Percentiles rank a stretch among this genome's conserved stretches.
These are phyloP conservation scores for Ahaetulla prasina DNA, from an alignment of 2,113 vertebrate genomes.

Conservation along the genomic window DNA sequence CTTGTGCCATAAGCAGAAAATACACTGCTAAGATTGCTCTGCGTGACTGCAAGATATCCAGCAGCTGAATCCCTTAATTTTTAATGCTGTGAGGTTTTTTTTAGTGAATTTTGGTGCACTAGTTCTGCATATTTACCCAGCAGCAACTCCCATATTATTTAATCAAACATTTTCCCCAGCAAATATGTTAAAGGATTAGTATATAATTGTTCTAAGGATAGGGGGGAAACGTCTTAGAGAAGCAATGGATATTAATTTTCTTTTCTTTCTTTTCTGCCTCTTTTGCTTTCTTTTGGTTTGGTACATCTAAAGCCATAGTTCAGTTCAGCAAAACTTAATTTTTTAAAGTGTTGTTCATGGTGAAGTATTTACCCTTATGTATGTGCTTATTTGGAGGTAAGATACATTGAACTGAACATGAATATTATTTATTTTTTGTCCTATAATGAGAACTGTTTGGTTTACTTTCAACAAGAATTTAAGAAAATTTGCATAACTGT, in stretches of 20 bases:
- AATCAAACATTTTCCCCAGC: not conserved
- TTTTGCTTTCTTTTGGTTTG: not conserved
- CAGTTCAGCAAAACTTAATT: not conserved
- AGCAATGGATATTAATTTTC: not conserved
- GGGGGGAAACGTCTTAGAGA: not conserved
- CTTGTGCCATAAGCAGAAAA: not conserved
- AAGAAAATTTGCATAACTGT: not conserved
- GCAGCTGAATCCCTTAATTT: rapidly evolving
- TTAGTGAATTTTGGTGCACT: not conserved
- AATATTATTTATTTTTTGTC: not conserved
- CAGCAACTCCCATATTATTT: not conserved
- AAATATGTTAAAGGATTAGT: not conserved
- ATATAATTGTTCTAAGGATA: not conserved
- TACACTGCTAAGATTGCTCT: not conserved
- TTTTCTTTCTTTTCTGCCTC: not conserved
- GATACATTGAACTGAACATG: not conserved
- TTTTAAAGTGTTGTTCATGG: not conserved
- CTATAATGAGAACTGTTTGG: not conserved
- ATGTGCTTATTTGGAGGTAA: not conserved
- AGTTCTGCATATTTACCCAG: not conserved
- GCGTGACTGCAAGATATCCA: too few relatives aligned
- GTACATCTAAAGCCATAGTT: not conserved
- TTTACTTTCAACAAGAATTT: not conserved
- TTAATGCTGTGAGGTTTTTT: not conserved
- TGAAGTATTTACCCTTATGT: not conserved